These are phyloP conservation scores for Drosophila paranaensis DNA, from an alignment of 2,888 invertebrate species.

Conservation along the genomic window DNA sequence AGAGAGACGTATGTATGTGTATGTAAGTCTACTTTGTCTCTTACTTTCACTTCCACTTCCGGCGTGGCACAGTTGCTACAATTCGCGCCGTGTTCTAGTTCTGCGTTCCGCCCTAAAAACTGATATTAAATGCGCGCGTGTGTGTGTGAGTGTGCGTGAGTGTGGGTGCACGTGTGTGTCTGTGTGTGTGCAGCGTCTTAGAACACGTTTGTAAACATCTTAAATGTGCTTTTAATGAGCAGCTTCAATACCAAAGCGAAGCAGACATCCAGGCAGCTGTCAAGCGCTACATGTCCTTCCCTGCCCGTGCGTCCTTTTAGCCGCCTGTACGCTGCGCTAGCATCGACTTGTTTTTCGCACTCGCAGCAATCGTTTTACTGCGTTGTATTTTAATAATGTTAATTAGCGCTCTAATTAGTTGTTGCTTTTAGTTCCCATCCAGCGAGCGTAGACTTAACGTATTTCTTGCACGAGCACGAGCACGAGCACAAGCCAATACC, in stretches of 20 bases:
- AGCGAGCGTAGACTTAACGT: constrained; percentile 52
- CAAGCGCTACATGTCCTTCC: constrained; percentile 28
- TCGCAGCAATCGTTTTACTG: constrained; percentile 42
- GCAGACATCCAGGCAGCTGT: constrained; percentile 36
- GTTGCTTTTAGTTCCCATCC: constrained; percentile 64
- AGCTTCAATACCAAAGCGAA: constrained; percentile 52
- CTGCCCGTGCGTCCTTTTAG: neutral
- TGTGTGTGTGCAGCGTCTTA: constrained; percentile 52
- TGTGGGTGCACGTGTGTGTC: constrained; percentile 6
- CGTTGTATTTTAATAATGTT: constrained; percentile 74
- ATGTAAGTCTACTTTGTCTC: constrained; percentile 23
- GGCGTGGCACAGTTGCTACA: constrained; percentile 45
- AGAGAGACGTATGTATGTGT: constrained; percentile 6
- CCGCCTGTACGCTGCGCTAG: neutral
- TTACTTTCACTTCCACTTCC: constrained; percentile 68
- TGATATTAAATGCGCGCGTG: constrained; percentile 40
- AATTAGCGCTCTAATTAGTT: constrained; percentile 78
- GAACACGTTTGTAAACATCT: constrained; percentile 79
- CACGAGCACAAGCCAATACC: constrained; percentile 23
- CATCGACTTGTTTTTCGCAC: constrained; percentile 28
- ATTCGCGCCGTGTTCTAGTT: constrained; percentile 54
- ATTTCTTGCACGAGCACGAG: constrained; percentile 64
- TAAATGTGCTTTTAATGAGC: constrained; percentile 80
- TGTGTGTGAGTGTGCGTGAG: constrained; percentile 8
- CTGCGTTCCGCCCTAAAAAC: constrained; percentile 43